Conservation (phyloP, 2,797 vertebrate species). For the Chaenodraco wilsoni region DNA sequence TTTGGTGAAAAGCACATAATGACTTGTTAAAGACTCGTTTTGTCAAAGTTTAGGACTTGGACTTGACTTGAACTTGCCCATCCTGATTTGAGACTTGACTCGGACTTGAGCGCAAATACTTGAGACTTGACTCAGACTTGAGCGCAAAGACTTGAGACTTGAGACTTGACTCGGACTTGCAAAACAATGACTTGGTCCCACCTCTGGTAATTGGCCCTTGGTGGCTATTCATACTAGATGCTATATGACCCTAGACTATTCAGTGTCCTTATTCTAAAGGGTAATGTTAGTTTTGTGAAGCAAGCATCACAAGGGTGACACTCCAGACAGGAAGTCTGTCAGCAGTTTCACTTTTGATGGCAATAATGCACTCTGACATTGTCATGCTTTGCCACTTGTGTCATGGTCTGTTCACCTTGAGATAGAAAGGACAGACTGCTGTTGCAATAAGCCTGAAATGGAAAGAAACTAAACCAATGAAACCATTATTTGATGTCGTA, state of each 20-base stretch:
- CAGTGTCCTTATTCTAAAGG: background rate
- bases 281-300: slow-evolving; percentile 23
- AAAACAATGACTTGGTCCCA: too few relatives aligned
- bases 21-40: too few relatives aligned
- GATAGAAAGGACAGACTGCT: background rate
- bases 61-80: too few relatives aligned
- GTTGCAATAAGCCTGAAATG: slow-evolving; percentile 1
- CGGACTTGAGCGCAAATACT: too few relatives aligned
- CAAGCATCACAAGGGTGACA: slow-evolving; percentile 22
- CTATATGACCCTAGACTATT: background rate
- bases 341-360: slow-evolving; percentile 41
- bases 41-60: too few relatives aligned
- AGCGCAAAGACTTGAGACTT: too few relatives aligned
- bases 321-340: slow-evolving; percentile 53
- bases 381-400: slow-evolving; percentile 22
- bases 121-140: too few relatives aligned
- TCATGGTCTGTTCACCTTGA: slow-evolving; percentile 7
- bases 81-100: too few relatives aligned
- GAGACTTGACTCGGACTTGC: too few relatives aligned
- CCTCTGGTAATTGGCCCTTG: background rate
- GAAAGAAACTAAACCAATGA: slow-evolving; percentile 1
- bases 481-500: background rate
- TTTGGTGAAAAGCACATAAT: too few relatives aligned
- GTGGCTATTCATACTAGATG: background rate
- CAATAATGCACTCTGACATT: slow-evolving; percentile 18